phyloP scores from a whole-genome alignment of 2,797 vertebrate genomes.

The Pantherophis alleghaniensis region DNA sequence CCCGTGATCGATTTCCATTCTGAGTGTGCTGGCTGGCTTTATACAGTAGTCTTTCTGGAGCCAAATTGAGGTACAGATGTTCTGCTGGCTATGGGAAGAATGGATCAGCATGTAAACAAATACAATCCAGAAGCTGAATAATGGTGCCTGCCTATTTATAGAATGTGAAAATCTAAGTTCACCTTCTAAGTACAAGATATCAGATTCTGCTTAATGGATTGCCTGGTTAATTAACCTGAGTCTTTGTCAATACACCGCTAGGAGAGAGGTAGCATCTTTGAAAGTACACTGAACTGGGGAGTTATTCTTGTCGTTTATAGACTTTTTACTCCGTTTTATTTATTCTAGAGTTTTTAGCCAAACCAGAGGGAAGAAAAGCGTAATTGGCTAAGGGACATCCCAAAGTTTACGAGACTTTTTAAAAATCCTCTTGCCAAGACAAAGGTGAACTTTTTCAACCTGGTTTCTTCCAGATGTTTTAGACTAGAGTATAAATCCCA shows the following conservation, averaged over 20 bases:
- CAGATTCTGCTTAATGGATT: slow-evolving; percentile 25
- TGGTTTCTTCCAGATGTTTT: not conserved
- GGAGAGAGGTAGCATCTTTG: not conserved
- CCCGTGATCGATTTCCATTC: not conserved
- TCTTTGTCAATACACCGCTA: not conserved
- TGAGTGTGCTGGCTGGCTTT: not conserved
- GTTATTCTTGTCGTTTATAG: not conserved
- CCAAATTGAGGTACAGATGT: not conserved
- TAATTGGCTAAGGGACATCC: not conserved
- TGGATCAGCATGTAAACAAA: slow-evolving; percentile 24
- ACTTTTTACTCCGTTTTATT: not conserved
- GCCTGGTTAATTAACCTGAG: not conserved
- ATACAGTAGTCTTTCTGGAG: not conserved
- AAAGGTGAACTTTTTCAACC: not conserved
- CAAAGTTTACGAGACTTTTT: not conserved
- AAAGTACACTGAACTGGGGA: not conserved
- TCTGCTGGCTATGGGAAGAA: not conserved
- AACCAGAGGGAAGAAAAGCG: not conserved
- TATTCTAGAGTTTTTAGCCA: not conserved
- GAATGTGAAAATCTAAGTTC: not conserved
- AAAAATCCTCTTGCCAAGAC: not conserved
- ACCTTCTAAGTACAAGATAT: not conserved
- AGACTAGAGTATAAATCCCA: not conserved
- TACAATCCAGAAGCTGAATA: slow-evolving; percentile 12
- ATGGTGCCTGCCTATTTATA: not conserved